A percentile compares a stretch with the other conserved stretches of the same genome.
These are phyloP conservation scores for Drosophila maculinotata DNA, from an alignment of 2,888 invertebrate species.

Conservation along the genomic window DNA sequence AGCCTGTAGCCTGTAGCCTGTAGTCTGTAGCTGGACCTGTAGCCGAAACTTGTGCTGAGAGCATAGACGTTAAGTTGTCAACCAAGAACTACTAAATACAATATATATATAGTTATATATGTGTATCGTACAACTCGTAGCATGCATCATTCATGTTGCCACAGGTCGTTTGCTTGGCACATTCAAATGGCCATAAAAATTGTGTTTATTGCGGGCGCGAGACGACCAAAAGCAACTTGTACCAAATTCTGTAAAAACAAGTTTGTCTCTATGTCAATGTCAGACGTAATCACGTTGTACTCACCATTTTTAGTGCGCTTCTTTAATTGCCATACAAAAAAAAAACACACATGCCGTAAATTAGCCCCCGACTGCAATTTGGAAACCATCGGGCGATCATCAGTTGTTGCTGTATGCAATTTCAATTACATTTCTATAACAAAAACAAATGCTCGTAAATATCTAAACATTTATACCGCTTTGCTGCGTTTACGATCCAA, in stretches of 20 bases:
- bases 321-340: slow-evolving; percentile 61
- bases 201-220: slow-evolving; percentile 72
- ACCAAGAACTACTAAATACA: slow-evolving; percentile 39
- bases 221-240: slow-evolving; percentile 20
- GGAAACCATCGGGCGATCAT: no score
- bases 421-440: slow-evolving; percentile 46
- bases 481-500: slow-evolving; percentile 61
- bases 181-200: slow-evolving; percentile 75
- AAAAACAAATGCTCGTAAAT: neutral
- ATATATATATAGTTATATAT: slow-evolving; percentile 11
- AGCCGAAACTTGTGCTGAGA: neutral
- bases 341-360: slow-evolving; percentile 22
- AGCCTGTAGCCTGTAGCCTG: no score
- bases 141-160: slow-evolving; percentile 61
- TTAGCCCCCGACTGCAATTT: slow-evolving; percentile 1
- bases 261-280: slow-evolving; percentile 70
- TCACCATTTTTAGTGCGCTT: slow-evolving; percentile 43
- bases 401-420: slow-evolving; percentile 21
- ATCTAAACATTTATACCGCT: slow-evolving; percentile 31
- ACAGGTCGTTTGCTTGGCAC: slow-evolving; percentile 61
- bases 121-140: no score
- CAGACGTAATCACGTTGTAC: slow-evolving; percentile 38
- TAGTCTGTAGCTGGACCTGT: neutral
- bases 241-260: slow-evolving; percentile 33
- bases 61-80: slow-evolving; percentile 51